Percentiles rank a stretch among this genome's conserved stretches.
Conservation (phyloP, 2,113 vertebrate genomes). For the Pluvialis apricaria region DNA sequence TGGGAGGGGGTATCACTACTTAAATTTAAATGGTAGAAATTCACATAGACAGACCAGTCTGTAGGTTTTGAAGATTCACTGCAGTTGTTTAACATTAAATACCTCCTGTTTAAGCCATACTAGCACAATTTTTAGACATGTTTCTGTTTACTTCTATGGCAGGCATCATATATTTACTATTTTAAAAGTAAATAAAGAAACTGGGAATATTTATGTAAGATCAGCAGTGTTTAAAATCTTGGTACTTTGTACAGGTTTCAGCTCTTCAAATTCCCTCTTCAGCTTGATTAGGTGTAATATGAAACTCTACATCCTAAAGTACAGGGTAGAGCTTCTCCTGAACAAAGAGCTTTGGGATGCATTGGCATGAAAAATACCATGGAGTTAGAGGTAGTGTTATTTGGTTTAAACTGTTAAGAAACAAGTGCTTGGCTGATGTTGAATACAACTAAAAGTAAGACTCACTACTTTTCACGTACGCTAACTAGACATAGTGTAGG, state of each 20-base stretch:
- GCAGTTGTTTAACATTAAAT: background rate
- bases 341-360: background rate
- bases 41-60: background rate
- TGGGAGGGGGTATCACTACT: rapidly evolving
- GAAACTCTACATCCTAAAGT: background rate
- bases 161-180: background rate
- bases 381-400: background rate
- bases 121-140: background rate
- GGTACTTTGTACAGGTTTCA: background rate
- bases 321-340: background rate
- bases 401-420: background rate
- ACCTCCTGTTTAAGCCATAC: background rate
- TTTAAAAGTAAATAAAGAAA: background rate
- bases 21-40: background rate
- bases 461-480: background rate
- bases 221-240: background rate
- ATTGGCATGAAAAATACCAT: background rate
- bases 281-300: background rate
- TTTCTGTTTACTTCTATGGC: background rate
- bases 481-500: background rate
- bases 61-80: background rate
- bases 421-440: background rate
- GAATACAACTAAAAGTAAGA: background rate
- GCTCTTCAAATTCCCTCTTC: background rate
- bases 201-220: background rate